phyloP scores from a whole-genome alignment of 2,888 invertebrate genomes.

The Hololepta plana region DNA sequence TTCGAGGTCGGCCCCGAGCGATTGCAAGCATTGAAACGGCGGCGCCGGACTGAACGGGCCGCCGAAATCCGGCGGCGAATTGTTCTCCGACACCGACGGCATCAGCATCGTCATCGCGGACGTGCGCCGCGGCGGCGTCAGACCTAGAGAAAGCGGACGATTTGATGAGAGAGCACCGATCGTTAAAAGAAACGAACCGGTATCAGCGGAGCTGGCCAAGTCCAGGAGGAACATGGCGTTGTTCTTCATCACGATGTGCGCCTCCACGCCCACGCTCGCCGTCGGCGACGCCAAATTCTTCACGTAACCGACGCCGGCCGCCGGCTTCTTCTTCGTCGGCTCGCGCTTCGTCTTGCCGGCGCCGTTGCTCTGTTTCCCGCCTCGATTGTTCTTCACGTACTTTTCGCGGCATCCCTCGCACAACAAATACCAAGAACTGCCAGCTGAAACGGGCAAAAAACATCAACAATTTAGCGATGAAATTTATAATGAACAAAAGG shows the following conservation, averaged over 20 bases:
- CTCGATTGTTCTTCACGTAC: conserved; percentile 31
- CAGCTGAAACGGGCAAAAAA: conserved; percentile 23
- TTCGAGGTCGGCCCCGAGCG: conserved; percentile 25
- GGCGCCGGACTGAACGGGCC: conserved; percentile 34
- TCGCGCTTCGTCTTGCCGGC: no score
- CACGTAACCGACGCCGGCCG: conserved; percentile 9
- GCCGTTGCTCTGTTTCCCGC: conserved; percentile 21
- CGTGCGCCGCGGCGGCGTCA: conserved; percentile 18
- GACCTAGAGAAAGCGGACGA: conserved; percentile 7
- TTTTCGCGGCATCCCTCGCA: conserved; percentile 83
- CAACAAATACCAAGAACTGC: conserved; percentile 77
- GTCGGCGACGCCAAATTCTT: conserved; percentile 14
- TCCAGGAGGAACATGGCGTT: conserved; percentile 90
- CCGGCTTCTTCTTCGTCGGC: conserved; percentile 24
- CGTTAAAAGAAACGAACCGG: conserved; percentile 13
- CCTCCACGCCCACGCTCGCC: conserved; percentile 13
- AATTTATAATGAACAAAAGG: conserved; percentile 1
- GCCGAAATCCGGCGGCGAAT: conserved; percentile 33
- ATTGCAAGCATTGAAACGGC: conserved; percentile 41
- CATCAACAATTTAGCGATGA: conserved; percentile 1
- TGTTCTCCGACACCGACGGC: conserved; percentile 36
- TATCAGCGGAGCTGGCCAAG: conserved; percentile 56
- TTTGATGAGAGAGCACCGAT: conserved; percentile 5
- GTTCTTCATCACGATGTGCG: conserved; percentile 65
- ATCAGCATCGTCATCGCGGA: conserved; percentile 22